Evolutionary conservation across 2,113 vertebrate species (phyloP).

Genomic region (Mobula hypostoma): DNA sequence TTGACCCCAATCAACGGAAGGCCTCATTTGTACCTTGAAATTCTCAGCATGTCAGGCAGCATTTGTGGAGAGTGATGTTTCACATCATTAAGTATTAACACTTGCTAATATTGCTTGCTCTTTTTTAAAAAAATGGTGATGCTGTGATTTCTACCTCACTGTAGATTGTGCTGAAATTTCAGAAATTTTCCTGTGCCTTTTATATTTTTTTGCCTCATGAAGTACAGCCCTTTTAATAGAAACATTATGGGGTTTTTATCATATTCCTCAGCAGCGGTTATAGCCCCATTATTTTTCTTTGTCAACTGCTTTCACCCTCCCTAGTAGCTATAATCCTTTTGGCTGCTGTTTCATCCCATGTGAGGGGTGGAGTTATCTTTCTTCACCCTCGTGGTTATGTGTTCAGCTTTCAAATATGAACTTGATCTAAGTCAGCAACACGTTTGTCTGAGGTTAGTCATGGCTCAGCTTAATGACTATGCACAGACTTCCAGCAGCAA

Average conservation of each 20-base stretch:
- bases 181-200: neutral
- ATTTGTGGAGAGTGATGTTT: too few species aligned
- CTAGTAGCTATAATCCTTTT: neutral
- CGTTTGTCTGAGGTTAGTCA: neutral
- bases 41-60: too few species aligned
- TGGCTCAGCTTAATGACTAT: neutral
- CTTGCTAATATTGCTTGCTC: neutral
- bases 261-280: neutral
- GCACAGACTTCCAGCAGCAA: neutral
- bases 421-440: neutral
- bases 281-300: neutral
- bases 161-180: neutral
- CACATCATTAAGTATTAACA: too few species aligned
- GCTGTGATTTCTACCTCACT: neutral
- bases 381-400: neutral
- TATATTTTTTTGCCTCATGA: neutral
- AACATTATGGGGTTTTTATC: neutral
- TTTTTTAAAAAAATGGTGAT: neutral
- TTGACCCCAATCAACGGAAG: too few species aligned
- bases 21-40: neutral
- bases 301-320: neutral
- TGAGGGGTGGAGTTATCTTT: neutral
- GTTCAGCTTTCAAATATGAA: neutral
- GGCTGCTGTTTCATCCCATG: neutral
- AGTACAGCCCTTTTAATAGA: neutral